Conservation (phyloP, 2,888 invertebrate species). For the Nomada fucata region DNA sequence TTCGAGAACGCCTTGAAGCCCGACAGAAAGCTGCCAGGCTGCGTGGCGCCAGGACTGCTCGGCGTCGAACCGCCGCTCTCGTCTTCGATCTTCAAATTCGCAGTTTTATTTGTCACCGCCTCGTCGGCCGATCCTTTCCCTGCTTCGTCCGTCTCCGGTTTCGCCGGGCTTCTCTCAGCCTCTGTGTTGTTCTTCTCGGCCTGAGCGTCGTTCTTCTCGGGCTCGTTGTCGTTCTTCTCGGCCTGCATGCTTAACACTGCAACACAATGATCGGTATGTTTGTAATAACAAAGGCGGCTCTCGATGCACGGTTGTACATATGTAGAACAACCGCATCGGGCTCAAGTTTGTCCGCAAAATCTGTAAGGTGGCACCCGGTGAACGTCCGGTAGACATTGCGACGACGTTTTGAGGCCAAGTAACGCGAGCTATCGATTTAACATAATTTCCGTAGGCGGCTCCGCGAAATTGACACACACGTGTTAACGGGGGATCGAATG, state of each 20-base stretch:
- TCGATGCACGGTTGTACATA: not conserved
- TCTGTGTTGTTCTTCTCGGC: slow-evolving; percentile 69
- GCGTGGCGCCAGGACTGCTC: slow-evolving; percentile 70
- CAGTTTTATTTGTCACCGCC: slow-evolving; percentile 70
- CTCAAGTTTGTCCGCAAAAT: slow-evolving; percentile 34
- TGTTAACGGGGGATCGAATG: slow-evolving; percentile 32
- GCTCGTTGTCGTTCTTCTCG: slow-evolving; percentile 63
- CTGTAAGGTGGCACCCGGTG: not conserved
- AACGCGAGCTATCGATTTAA: slow-evolving; percentile 57
- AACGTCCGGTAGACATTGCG: slow-evolving; percentile 26
- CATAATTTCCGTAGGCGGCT: slow-evolving; percentile 39
- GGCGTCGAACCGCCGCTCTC: slow-evolving; percentile 71
- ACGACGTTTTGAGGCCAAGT: slow-evolving; percentile 57
- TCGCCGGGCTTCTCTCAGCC: slow-evolving; percentile 59
- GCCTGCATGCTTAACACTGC: slow-evolving; percentile 59
- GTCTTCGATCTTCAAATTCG: slow-evolving; percentile 76
- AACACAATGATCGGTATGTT: not conserved
- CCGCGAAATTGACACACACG: slow-evolving; percentile 23
- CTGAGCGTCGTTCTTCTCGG: slow-evolving; percentile 71
- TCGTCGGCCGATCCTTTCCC: slow-evolving; percentile 48
- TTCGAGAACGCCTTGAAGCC: slow-evolving; percentile 92
- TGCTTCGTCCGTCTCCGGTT: slow-evolving; percentile 52
- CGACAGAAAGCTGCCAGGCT: slow-evolving; percentile 73
- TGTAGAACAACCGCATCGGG: not conserved
- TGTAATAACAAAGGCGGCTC: not conserved